Evolutionary conservation across 2,113 vertebrate species (phyloP), one percentile per base, ranked within the genome.

Genomic region (Gymnogyps californianus): DNA sequence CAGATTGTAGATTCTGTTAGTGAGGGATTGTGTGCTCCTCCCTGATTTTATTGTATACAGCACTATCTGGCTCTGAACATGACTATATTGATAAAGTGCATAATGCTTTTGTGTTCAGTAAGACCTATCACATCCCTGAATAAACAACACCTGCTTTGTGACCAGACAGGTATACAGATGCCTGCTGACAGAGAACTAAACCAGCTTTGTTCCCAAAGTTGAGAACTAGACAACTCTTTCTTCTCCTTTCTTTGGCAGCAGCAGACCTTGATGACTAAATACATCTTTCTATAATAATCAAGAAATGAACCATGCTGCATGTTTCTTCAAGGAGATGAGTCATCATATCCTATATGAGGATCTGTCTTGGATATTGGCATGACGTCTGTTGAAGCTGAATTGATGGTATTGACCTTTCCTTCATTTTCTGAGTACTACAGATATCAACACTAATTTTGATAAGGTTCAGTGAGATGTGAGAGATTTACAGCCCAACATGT

Each of bases 401-500:
- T 92, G 89, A 92, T 86, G 25, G 12, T 66, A 86, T 40, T 80
- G 92, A 90, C 66, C 71, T 90, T 96, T 90, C 67, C 46, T 87
- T 90, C 42, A 92, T 96, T 85, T 91, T 95, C 79, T 66, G 40
- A 86, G 24, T 75, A 59, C 47, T 83, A 86, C 38, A 83, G 85
- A 88, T 28, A 86, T 83, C 51, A 88, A 80, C 26, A 25, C 38
- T 80, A 81, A 83, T 93, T 89, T 92, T 90, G 55, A 58, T 66
- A 81, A 75, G 58, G 55, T 81, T 95, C 71, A 69, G 67, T 71
- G 75, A 89, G 46, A 83, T 51, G 20, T 36, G 67, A 94, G 75
- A 90, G 66, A 78, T 83, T 92, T 90, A 86, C 42, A 87, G 67
- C 19, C 11, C 38, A 28, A 94, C 74, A 78, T 36, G 31, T 58